Percentiles rank a stretch among this genome's conserved stretches.
phyloP scores from a whole-genome alignment of 2,797 vertebrate genomes.

The Ctenochaetus hawaiiensis region DNA sequence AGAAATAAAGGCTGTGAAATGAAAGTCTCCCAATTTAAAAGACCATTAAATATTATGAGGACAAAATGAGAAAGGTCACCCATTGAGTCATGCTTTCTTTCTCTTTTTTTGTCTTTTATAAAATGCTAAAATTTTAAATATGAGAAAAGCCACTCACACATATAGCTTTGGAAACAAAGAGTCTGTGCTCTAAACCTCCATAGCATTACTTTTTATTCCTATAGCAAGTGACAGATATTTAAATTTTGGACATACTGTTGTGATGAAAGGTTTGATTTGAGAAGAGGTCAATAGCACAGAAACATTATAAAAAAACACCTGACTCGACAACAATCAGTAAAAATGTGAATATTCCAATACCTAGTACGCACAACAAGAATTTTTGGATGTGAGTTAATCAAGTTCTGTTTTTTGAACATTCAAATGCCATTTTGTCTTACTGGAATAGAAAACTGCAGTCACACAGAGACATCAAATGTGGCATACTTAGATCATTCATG shows the following conservation, averaged over 20 bases:
- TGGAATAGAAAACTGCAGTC: neutral
- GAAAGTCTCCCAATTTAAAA: slow-evolving; percentile 16
- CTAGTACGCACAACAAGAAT: neutral
- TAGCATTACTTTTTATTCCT: neutral
- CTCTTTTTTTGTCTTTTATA: neutral
- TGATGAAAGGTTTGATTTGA: neutral
- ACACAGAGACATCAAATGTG: neutral
- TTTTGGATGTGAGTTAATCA: neutral
- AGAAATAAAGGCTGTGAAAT: slow-evolving; percentile 20
- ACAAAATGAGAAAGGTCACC: slow-evolving; percentile 25
- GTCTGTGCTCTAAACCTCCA: neutral
- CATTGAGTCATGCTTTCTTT: slow-evolving; percentile 4
- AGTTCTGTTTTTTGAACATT: neutral
- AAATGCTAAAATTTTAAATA: neutral
- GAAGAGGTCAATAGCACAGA: neutral
- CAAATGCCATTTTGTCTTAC: neutral
- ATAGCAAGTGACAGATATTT: neutral
- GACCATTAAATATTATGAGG: slow-evolving; percentile 36
- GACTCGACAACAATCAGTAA: neutral
- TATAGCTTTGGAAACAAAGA: neutral
- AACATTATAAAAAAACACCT: neutral
- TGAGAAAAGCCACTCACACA: neutral
- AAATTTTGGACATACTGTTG: neutral
- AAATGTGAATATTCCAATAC: slow-evolving; percentile 1
- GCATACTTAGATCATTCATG: neutral